Evolutionary conservation across 2,888 invertebrate species (phyloP).

Genomic region (Thalpophila matura): DNA sequence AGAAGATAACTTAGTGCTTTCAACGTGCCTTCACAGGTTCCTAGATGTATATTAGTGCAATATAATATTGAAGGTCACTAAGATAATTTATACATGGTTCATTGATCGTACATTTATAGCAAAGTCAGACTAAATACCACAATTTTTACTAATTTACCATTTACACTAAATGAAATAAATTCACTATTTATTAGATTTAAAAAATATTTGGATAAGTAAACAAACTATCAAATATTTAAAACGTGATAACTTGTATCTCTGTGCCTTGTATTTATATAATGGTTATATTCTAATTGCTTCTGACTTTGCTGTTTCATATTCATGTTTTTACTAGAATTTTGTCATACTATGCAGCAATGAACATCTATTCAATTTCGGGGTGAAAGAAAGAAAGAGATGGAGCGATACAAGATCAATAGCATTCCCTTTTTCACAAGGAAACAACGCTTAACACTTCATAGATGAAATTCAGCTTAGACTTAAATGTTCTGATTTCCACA

Average conservation of each 20-base stretch:
- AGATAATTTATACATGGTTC: constrained; percentile 9
- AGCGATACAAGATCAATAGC: too few relatives aligned
- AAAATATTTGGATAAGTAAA: neutral
- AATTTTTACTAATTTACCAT: constrained; percentile 4
- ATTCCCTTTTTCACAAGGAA: too few relatives aligned
- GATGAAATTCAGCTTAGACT: too few relatives aligned
- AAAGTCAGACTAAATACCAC: constrained; percentile 31
- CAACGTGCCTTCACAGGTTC: constrained; percentile 83
- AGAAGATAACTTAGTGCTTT: constrained; percentile 75
- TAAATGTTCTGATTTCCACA: too few relatives aligned
- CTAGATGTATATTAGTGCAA: constrained; percentile 77
- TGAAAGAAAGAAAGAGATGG: too few relatives aligned
- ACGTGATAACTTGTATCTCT: neutral
- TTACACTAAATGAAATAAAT: neutral
- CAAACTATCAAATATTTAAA: neutral
- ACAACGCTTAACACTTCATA: too few relatives aligned
- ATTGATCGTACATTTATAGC: constrained; percentile 15
- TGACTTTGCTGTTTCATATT: constrained; percentile 20
- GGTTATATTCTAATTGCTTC: neutral
- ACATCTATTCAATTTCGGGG: neutral
- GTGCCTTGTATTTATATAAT: constrained; percentile 39
- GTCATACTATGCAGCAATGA: neutral
- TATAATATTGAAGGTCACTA: constrained; percentile 63
- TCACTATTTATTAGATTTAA: constrained; percentile 6
- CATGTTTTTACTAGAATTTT: constrained; percentile 4